Evolutionary conservation across 2,113 vertebrate species (phyloP).

Genomic region (Xiphophorus couchianus): DNA sequence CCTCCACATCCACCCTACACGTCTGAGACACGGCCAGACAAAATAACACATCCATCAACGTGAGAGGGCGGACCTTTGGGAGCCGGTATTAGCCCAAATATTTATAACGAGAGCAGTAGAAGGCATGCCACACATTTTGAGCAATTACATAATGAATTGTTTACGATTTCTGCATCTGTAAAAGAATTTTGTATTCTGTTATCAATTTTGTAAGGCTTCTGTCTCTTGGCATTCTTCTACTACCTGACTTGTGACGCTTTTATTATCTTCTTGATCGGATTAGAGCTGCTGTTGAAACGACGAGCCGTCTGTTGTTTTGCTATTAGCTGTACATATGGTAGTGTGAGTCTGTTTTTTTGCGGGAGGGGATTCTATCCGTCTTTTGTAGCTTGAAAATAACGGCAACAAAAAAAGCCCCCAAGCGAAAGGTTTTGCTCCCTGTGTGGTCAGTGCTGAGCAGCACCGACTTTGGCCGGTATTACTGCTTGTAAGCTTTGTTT

Average conservation of each 20-base stretch:
- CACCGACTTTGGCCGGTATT: neutral
- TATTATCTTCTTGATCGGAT: slow-evolving; percentile 17
- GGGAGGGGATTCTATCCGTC: neutral
- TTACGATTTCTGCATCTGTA: slow-evolving; percentile 25
- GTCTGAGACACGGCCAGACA: slow-evolving; percentile 20
- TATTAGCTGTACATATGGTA: slow-evolving; percentile 6
- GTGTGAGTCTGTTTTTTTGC: neutral
- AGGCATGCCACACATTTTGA: neutral
- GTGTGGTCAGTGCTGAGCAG: neutral
- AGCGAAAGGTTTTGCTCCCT: neutral
- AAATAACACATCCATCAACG: neutral
- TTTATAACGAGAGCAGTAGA: slow-evolving; percentile 13
- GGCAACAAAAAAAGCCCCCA: neutral
- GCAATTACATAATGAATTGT: slow-evolving; percentile 18
- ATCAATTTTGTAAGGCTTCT: slow-evolving; percentile 38
- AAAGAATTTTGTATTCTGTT: slow-evolving; percentile 24
- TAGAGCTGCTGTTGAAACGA: slow-evolving; percentile 10
- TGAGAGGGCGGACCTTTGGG: neutral
- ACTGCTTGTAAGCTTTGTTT: neutral
- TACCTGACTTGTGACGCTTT: neutral
- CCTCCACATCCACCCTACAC: slow-evolving; percentile 8
- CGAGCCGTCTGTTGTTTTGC: slow-evolving; percentile 14
- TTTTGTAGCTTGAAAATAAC: neutral
- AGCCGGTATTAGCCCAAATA: slow-evolving; percentile 24
- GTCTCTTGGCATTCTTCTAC: neutral